Conservation (phyloP, 2,113 vertebrate species). For the Corythaeola cristata region DNA sequence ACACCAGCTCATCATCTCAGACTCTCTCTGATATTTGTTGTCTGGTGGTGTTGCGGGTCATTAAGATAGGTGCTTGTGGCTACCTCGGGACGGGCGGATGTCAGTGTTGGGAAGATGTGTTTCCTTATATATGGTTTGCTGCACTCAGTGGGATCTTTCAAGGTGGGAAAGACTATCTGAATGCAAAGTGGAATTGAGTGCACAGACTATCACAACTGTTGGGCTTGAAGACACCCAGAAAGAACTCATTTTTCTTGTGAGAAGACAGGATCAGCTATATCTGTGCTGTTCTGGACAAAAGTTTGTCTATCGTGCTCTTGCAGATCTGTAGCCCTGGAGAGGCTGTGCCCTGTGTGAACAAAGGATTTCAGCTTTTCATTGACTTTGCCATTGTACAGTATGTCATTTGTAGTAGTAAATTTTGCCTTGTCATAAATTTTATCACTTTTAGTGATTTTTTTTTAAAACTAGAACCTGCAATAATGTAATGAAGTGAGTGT, state of each 20-base stretch:
- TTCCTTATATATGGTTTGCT: conserved; percentile 38
- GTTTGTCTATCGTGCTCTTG: neutral
- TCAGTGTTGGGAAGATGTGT: conserved; percentile 26
- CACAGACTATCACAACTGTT: neutral
- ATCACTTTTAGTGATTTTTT: neutral
- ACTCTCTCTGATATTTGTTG: conserved; percentile 30
- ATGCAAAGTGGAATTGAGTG: conserved; percentile 21
- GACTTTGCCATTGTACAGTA: neutral
- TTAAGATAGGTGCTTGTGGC: conserved; percentile 61
- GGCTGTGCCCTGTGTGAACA: neutral
- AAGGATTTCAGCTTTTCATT: neutral
- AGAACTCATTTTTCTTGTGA: neutral
- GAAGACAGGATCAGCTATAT: neutral
- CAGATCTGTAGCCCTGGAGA: neutral
- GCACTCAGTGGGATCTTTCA: conserved; percentile 31
- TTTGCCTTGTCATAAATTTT: neutral
- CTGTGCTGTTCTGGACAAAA: neutral
- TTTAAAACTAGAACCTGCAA: neutral
- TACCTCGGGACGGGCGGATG: conserved; percentile 19
- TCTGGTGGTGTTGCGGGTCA: conserved; percentile 24
- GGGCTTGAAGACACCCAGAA: neutral
- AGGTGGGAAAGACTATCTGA: conserved; percentile 17
- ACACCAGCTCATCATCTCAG: conserved; percentile 34
- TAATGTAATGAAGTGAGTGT: neutral
- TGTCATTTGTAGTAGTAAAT: neutral